phyloP scores from a whole-genome alignment of 2,797 vertebrate genomes.

The Synaphobranchus kaupii region DNA sequence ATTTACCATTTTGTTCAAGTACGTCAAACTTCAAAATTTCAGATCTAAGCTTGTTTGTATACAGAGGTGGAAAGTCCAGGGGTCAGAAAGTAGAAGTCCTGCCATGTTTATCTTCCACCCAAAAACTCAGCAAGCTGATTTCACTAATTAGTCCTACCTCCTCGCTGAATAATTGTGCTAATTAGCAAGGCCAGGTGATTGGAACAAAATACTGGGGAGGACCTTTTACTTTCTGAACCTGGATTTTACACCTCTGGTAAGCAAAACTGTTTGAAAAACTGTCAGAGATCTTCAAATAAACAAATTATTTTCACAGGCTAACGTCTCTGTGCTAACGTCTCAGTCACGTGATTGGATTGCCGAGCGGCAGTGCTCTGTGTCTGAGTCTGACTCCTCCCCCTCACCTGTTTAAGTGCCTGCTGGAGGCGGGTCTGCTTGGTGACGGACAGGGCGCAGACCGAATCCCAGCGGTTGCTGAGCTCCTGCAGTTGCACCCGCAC shows the following conservation, averaged over 20 bases:
- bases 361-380: not conserved
- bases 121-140: no score
- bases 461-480: slow-evolving; percentile 96
- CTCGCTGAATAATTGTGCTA: no score
- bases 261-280: not conserved
- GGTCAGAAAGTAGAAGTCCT: no score
- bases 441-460: slow-evolving; percentile 92
- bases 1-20: not conserved
- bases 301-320: not conserved
- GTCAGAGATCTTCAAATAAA: not conserved
- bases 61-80: no score
- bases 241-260: not conserved
- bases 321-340: not conserved
- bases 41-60: not conserved
- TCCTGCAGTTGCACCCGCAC: slow-evolving; percentile 97
- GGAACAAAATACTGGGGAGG: no score
- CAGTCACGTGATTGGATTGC: not conserved
- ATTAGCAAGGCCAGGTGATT: no score
- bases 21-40: not conserved
- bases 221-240: no score
- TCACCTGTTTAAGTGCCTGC: slow-evolving; percentile 91
- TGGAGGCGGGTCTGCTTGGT: slow-evolving; percentile 93
- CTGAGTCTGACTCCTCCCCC: slow-evolving; percentile 26
- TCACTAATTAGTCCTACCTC: no score
- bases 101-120: no score